These are phyloP conservation scores for Sphyrna mokarran DNA, from an alignment of 2,113 vertebrate genomes.

Conservation along the genomic window DNA sequence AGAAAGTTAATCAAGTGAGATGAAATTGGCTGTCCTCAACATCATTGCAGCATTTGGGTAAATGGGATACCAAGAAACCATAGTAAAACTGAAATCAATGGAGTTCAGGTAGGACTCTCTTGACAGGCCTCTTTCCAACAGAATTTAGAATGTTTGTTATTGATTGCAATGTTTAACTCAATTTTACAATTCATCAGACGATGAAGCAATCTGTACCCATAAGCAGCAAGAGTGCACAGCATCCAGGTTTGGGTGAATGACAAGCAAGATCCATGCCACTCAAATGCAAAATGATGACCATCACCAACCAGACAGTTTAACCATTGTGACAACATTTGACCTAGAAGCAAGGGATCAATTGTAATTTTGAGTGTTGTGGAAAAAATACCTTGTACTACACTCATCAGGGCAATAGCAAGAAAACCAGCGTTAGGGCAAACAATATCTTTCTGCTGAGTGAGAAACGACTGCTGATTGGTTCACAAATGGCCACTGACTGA, in stretches of 20 bases:
- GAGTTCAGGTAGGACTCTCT: not conserved
- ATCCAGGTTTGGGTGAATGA: not conserved
- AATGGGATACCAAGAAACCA: not conserved
- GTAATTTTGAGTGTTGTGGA: too few relatives aligned
- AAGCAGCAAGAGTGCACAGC: not conserved
- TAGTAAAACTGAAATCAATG: not conserved
- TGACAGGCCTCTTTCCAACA: not conserved
- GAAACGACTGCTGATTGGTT: too few relatives aligned
- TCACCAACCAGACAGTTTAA: not conserved
- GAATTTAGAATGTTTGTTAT: not conserved
- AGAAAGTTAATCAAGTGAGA: not conserved
- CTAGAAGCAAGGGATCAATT: not conserved
- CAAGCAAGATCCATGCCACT: not conserved
- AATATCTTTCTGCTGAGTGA: too few relatives aligned
- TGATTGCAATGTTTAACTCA: not conserved
- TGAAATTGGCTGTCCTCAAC: not conserved
- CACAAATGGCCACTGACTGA: too few relatives aligned
- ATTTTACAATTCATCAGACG: not conserved
- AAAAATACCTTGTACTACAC: too few relatives aligned
- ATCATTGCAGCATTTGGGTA: not conserved
- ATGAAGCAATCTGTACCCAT: not conserved
- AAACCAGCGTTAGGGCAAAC: too few relatives aligned
- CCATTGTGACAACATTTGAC: not conserved
- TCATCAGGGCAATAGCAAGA: too few relatives aligned
- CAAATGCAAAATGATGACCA: not conserved